Evolutionary conservation across 35 echinoderm and acorn worm genomes (phyloP).

Genomic region (Apostichopus japonicus): DNA sequence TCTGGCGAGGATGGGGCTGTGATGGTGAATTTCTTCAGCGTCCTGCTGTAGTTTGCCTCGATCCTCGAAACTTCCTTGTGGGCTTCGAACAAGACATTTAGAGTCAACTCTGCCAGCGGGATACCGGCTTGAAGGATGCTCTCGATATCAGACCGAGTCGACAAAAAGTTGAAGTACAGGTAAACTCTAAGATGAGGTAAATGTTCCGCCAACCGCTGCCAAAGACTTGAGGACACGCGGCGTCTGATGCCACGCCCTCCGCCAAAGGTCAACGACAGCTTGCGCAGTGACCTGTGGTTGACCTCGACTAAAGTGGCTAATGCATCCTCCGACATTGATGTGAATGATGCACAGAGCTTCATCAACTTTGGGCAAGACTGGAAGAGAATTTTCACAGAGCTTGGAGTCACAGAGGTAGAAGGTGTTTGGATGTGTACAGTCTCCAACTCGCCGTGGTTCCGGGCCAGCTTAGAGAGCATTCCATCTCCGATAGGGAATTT

Average conservation of each 20-base stretch:
- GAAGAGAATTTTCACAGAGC: slow-evolving; percentile 32
- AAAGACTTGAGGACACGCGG: slow-evolving; percentile 14
- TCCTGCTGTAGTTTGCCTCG: slow-evolving; percentile 16
- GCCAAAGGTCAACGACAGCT: background rate
- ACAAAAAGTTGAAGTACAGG: slow-evolving; percentile 35
- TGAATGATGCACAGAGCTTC: slow-evolving; percentile 45
- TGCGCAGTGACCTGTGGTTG: background rate
- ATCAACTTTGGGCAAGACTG: slow-evolving; percentile 27
- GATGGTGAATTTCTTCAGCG: slow-evolving; percentile 33
- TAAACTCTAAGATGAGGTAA: slow-evolving; percentile 8
- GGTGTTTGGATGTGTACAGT: slow-evolving; percentile 48
- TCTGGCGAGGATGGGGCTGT: slow-evolving; percentile 33
- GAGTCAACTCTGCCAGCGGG: slow-evolving; percentile 21
- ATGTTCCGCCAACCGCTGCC: background rate
- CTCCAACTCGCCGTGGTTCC: slow-evolving; percentile 21
- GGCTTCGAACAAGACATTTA: slow-evolving; percentile 47
- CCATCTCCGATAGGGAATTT: slow-evolving; percentile 48
- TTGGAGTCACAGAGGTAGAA: slow-evolving; percentile 31
- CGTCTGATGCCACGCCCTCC: slow-evolving; percentile 25
- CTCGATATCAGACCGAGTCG: slow-evolving; percentile 14
- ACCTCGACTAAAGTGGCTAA: background rate
- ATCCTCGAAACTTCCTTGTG: slow-evolving; percentile 11
- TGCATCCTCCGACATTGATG: slow-evolving; percentile 32
- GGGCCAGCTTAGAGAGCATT: slow-evolving; percentile 36
- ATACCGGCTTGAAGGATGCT: slow-evolving; percentile 41